phyloP scores from a whole-genome alignment of 1,140 invertebrate species.

The Cecropterus lyciades region DNA sequence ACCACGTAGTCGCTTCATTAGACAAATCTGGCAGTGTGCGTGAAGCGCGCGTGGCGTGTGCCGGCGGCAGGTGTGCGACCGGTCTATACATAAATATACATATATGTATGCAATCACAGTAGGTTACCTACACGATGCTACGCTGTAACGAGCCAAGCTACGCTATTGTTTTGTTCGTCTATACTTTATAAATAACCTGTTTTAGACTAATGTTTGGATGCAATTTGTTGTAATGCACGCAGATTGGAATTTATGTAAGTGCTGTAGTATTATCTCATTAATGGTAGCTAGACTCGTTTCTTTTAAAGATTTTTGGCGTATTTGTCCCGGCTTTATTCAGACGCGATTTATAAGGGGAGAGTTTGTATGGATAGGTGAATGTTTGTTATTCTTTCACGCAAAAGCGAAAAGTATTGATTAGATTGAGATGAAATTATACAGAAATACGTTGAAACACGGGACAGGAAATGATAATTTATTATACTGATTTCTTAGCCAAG shows the following conservation, averaged over 20 bases:
- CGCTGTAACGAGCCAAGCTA: slow-evolving; percentile 33
- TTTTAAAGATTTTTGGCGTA: too few species aligned
- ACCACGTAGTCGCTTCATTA: not conserved
- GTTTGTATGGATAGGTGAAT: too few species aligned
- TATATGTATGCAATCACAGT: too few species aligned
- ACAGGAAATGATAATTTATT: too few species aligned
- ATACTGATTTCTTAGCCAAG: too few species aligned
- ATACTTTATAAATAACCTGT: slow-evolving; percentile 1
- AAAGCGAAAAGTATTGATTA: too few species aligned
- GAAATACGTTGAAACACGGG: too few species aligned
- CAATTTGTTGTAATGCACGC: not conserved
- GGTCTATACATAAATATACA: slow-evolving; percentile 46
- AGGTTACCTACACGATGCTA: not conserved
- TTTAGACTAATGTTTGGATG: not conserved
- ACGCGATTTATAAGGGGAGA: too few species aligned
- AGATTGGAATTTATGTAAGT: not conserved
- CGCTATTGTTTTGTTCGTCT: slow-evolving; percentile 17
- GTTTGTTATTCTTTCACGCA: too few species aligned
- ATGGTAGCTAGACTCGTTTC: too few species aligned
- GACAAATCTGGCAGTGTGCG: slow-evolving; percentile 38
- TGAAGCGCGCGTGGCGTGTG: slow-evolving; percentile 64
- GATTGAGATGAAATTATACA: too few species aligned
- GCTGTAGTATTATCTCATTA: not conserved
- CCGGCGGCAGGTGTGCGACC: slow-evolving; percentile 74
- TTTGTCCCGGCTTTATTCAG: too few species aligned